Evolutionary conservation across 2,888 invertebrate species (phyloP).

Genomic region (Tetheella fluctuosa): DNA sequence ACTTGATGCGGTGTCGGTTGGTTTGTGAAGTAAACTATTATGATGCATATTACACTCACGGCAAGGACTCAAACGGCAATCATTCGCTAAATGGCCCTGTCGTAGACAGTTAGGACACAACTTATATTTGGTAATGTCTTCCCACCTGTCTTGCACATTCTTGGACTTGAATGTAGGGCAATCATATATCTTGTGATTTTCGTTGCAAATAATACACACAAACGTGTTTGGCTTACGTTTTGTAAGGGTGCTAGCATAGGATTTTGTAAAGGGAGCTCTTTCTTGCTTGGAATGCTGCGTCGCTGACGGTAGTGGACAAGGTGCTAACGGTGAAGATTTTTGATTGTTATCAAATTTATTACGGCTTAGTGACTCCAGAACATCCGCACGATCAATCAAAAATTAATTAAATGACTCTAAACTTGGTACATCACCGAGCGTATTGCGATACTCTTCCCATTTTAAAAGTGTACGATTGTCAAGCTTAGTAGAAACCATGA

Average conservation of each 20-base stretch:
- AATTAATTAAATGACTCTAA: conserved; percentile 34
- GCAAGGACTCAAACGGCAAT: conserved; percentile 37
- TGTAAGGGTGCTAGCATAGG: conserved; percentile 17
- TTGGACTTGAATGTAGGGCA: conserved; percentile 32
- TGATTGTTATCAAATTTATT: conserved; percentile 17
- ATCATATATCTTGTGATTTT: conserved; percentile 32
- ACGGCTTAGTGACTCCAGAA: conserved; percentile 30
- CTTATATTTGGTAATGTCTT: conserved; percentile 25
- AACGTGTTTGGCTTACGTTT: not conserved
- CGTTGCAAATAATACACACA: conserved; percentile 30
- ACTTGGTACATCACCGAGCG: conserved; percentile 22
- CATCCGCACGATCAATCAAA: conserved; percentile 32
- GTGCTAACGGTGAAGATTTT: not conserved
- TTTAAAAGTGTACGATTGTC: conserved; percentile 27
- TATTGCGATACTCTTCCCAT: conserved; percentile 36
- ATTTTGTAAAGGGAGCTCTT: conserved; percentile 17
- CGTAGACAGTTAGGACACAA: conserved; percentile 32
- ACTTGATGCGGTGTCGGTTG: too few relatives aligned
- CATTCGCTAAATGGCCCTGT: conserved; percentile 25
- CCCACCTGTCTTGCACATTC: conserved; percentile 18
- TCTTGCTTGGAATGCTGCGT: conserved; percentile 11
- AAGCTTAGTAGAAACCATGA: conserved; percentile 28
- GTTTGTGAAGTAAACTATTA: conserved; percentile 31
- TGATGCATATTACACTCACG: conserved; percentile 29
- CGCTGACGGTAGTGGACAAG: not conserved